These are phyloP conservation scores for Malthinus seriepunctatus DNA, from an alignment of 2,888 invertebrate species.

Conservation along the genomic window DNA sequence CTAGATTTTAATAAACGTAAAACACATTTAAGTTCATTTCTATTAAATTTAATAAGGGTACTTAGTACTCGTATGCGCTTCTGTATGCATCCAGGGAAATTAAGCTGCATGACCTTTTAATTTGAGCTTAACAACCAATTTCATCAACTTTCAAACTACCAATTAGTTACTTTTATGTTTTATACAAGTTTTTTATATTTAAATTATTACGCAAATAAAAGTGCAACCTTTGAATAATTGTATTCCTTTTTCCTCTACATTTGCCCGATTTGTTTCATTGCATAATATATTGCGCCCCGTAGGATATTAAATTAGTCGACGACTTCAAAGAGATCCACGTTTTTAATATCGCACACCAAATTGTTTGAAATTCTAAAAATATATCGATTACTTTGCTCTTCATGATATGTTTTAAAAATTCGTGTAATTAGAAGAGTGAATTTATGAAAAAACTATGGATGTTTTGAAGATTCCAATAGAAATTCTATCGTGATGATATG, in stretches of 20 bases:
- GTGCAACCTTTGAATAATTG: constrained; percentile 4
- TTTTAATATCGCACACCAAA: constrained; percentile 35
- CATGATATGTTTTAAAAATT: too few relatives aligned
- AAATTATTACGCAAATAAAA: constrained; percentile 5
- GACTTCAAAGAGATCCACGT: constrained; percentile 34
- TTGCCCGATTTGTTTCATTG: constrained; percentile 30
- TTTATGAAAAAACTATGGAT: too few relatives aligned
- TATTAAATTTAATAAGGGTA: constrained; percentile 45
- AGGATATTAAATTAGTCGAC: constrained; percentile 34
- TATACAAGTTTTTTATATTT: neutral
- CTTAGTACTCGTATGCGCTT: constrained; percentile 30
- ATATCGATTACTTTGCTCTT: too few relatives aligned
- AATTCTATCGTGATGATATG: too few relatives aligned
- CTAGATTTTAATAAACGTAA: constrained; percentile 42
- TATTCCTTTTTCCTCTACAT: constrained; percentile 23
- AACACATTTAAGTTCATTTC: constrained; percentile 42
- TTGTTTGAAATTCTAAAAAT: constrained; percentile 22
- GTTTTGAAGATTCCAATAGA: too few relatives aligned
- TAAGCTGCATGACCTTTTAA: constrained; percentile 24
- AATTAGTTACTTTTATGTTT: constrained; percentile 12
- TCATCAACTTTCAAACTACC: constrained; percentile 19
- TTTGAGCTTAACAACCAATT: constrained; percentile 20
- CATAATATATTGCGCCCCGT: constrained; percentile 29
- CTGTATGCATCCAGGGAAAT: constrained; percentile 22
- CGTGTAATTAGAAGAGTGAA: too few relatives aligned